phyloP scores from a whole-genome alignment of 2,113 vertebrate species.

The Phalacrocorax carbo region DNA sequence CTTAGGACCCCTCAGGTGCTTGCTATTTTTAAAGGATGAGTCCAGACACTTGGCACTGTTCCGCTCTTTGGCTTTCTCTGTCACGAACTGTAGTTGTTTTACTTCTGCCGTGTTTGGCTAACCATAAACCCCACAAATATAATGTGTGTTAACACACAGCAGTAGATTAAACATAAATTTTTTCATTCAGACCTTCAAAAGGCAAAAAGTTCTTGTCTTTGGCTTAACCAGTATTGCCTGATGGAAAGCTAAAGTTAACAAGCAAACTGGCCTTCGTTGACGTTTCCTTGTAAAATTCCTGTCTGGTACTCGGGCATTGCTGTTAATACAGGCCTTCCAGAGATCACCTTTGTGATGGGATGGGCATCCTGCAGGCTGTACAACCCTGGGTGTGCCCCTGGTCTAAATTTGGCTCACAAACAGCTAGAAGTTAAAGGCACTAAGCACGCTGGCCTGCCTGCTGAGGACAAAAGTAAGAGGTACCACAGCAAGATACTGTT shows the following conservation, averaged over 20 bases:
- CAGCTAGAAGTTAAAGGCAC: neutral
- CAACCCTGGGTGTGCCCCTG: neutral
- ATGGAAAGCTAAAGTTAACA: neutral
- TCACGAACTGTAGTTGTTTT: neutral
- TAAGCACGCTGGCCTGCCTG: neutral
- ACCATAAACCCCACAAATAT: neutral
- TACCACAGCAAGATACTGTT: neutral
- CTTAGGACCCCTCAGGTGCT: fast-evolving
- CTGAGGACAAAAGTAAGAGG: neutral
- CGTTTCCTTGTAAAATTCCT: neutral
- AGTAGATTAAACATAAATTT: neutral
- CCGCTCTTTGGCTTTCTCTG: neutral
- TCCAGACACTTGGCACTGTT: neutral
- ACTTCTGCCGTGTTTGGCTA: neutral
- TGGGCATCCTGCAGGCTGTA: neutral
- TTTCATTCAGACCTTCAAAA: neutral
- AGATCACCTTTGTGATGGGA: neutral
- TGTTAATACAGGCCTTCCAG: neutral
- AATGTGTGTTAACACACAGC: neutral
- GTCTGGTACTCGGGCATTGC: neutral
- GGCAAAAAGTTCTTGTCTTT: neutral
- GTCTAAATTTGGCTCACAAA: neutral
- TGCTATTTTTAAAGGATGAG: neutral
- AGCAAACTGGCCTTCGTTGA: neutral
- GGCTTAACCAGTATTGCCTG: neutral